Conservation (phyloP, 2,888 invertebrate species). For the Mythimna lalbum region DNA sequence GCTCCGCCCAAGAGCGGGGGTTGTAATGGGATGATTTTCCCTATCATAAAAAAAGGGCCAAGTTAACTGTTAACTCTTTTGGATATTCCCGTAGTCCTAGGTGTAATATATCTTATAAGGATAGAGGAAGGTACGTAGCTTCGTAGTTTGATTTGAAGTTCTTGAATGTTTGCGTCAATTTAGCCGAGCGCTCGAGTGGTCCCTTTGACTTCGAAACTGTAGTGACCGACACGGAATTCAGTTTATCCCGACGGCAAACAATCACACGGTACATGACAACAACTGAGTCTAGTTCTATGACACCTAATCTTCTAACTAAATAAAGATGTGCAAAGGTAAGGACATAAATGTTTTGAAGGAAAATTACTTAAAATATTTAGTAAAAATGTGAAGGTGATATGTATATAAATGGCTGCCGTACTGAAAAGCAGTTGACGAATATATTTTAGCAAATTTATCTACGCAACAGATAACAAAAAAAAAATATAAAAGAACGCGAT, state of each 20-base stretch:
- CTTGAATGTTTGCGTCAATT: slow-evolving; percentile 15
- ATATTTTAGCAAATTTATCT: slow-evolving; percentile 46
- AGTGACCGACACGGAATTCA: slow-evolving; percentile 12
- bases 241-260: slow-evolving; percentile 13
- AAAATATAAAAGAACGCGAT: too few relatives aligned
- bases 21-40: too few relatives aligned
- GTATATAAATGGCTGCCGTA: slow-evolving; percentile 83
- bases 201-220: slow-evolving; percentile 18
- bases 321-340: background rate
- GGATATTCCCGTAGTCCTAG: background rate
- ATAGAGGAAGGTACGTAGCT: background rate
- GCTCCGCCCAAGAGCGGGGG: too few relatives aligned
- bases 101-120: background rate
- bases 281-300: background rate
- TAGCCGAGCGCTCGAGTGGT: slow-evolving; percentile 13
- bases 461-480: slow-evolving; percentile 12
- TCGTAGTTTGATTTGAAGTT: slow-evolving; percentile 21
- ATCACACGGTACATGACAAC: background rate
- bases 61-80: too few relatives aligned
- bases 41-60: too few relatives aligned
- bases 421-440: slow-evolving; percentile 87
- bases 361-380: background rate
- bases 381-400: background rate
- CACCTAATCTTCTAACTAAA: background rate
- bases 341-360: background rate